A percentile compares a stretch with the other conserved stretches of the same genome.
These are phyloP conservation scores for Cynocephalus volans DNA, from an alignment of 2,113 vertebrate species.

Conservation along the genomic window DNA sequence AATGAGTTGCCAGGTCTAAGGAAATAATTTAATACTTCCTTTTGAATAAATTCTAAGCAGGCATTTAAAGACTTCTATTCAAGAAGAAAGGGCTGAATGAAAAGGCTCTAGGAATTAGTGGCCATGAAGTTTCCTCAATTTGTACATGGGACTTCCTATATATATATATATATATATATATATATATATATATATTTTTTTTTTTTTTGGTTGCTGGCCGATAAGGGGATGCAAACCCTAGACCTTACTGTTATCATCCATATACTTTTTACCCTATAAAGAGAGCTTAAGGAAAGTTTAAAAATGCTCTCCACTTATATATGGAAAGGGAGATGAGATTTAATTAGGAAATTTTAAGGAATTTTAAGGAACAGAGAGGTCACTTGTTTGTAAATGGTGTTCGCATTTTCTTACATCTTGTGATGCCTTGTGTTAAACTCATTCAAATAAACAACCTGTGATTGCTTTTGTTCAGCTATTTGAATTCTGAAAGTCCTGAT, in stretches of 20 bases:
- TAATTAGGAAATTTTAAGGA: background rate
- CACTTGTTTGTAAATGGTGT: background rate
- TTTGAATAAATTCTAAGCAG: constrained; percentile 2
- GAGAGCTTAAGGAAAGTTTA: background rate
- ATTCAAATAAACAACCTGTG: background rate
- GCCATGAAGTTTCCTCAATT: background rate
- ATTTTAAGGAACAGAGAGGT: background rate
- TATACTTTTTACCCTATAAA: background rate
- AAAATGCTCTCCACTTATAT: background rate
- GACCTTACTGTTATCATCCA: too few relatives aligned
- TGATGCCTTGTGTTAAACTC: background rate
- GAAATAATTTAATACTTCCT: background rate
- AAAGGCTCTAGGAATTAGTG: background rate
- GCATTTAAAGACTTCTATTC: background rate
- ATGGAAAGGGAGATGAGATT: background rate
- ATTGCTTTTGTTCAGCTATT: background rate
- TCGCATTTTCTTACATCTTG: background rate
- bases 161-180: too few relatives aligned
- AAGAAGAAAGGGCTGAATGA: background rate
- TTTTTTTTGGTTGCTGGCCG: too few relatives aligned
- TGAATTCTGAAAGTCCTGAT: background rate
- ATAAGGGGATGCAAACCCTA: too few relatives aligned
- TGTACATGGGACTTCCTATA: background rate
- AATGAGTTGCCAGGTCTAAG: background rate
- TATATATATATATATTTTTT: too few relatives aligned